Conservation (phyloP, 2,888 invertebrate species). For the Apomyelois bistriatella region DNA sequence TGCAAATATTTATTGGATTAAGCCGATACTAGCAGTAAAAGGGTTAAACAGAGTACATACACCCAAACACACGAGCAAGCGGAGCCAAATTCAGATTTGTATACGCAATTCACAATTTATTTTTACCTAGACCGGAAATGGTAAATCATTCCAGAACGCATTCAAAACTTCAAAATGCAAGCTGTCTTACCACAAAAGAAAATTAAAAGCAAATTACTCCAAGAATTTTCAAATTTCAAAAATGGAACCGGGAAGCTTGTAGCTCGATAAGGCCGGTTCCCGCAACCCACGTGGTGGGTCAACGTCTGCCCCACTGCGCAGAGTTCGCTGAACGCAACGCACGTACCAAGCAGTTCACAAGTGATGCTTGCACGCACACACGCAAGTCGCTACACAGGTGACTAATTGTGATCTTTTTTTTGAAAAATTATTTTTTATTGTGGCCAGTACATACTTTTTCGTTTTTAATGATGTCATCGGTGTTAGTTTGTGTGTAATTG, state of each 20-base stretch:
- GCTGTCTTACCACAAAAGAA: too few relatives aligned
- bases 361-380: conserved; percentile 27
- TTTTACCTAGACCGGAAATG: too few relatives aligned
- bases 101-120: too few relatives aligned
- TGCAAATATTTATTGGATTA: too few relatives aligned
- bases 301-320: conserved; percentile 73
- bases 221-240: conserved; percentile 28
- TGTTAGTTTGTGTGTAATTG: conserved; percentile 3
- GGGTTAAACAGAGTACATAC: too few relatives aligned
- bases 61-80: too few relatives aligned
- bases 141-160: too few relatives aligned
- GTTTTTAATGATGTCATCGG: conserved; percentile 14
- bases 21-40: too few relatives aligned
- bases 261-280: conserved; percentile 45
- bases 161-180: too few relatives aligned
- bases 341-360: conserved; percentile 15
- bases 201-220: conserved; percentile 13
- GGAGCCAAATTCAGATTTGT: too few relatives aligned
- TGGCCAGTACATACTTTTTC: not conserved
- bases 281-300: conserved; percentile 73
- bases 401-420: conserved; percentile 46
- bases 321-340: conserved; percentile 64
- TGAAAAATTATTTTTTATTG: conserved; percentile 19
- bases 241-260: conserved; percentile 43
- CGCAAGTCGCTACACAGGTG: conserved; percentile 43